phyloP scores from a whole-genome alignment of 2,888 invertebrate species.

The Scaptomyza polygonia region DNA sequence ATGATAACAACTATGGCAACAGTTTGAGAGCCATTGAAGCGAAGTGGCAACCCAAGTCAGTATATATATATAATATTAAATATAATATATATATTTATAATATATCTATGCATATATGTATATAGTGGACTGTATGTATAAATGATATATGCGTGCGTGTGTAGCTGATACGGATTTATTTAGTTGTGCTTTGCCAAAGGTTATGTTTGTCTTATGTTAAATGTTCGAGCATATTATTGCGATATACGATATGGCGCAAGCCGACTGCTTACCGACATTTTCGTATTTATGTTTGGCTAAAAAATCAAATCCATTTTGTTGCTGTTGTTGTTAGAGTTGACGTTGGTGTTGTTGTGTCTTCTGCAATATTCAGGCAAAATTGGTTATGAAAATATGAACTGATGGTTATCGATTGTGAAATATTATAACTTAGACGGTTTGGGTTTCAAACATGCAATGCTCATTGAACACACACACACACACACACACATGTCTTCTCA shows the following conservation, averaged over 20 bases:
- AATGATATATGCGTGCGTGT: background rate
- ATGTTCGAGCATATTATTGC: slow-evolving; percentile 81
- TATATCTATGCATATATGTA: slow-evolving; percentile 1
- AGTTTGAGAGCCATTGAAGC: slow-evolving; percentile 76
- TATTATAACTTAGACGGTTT: slow-evolving; percentile 65
- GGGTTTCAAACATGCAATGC: slow-evolving; percentile 37
- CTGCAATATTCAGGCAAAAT: slow-evolving; percentile 74
- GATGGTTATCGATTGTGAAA: slow-evolving; percentile 83
- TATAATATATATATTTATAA: background rate
- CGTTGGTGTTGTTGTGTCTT: slow-evolving; percentile 50
- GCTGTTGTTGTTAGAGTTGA: background rate
- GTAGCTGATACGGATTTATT: slow-evolving; percentile 39
- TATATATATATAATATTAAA: too few relatives aligned
- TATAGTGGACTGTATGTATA: background rate
- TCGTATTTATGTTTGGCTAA: slow-evolving; percentile 52
- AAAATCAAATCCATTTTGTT: slow-evolving; percentile 17
- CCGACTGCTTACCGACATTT: slow-evolving; percentile 68
- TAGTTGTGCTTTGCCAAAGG: slow-evolving; percentile 64
- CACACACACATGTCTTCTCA: slow-evolving; percentile 1
- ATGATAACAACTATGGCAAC: slow-evolving; percentile 77
- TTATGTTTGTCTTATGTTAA: slow-evolving; percentile 83
- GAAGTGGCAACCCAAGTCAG: slow-evolving; percentile 42
- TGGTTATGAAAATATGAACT: slow-evolving; percentile 81
- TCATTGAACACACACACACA: slow-evolving; percentile 12
- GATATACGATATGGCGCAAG: slow-evolving; percentile 55